phyloP scores from a whole-genome alignment of 2,113 vertebrate genomes.

The Australoheros scitulus region DNA sequence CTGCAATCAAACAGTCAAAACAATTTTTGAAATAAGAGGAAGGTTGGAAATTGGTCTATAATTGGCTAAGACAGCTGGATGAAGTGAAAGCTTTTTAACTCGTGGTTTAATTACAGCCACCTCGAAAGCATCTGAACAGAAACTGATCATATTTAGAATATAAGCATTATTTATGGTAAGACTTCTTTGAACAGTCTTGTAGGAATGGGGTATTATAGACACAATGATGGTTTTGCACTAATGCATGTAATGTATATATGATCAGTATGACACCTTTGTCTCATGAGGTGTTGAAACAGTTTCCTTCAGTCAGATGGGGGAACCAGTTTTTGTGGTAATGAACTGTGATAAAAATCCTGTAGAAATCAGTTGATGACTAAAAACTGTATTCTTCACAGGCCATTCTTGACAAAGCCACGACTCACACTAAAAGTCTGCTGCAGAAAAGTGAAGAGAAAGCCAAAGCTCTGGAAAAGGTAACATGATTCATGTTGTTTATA shows the following conservation, averaged over 20 bases:
- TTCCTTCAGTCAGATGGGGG: neutral
- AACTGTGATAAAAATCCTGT: neutral
- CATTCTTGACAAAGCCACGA: slow-evolving; percentile 89
- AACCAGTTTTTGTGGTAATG: neutral
- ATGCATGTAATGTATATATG: neutral
- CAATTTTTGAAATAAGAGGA: no score
- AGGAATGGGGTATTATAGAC: neutral
- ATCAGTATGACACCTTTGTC: neutral
- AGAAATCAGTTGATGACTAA: neutral
- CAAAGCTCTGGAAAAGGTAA: slow-evolving; percentile 90
- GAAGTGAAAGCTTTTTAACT: no score
- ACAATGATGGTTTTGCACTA: neutral
- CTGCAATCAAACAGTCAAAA: no score
- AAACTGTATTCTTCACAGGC: slow-evolving; percentile 72
- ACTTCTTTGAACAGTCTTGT: no score
- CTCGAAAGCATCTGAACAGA: no score
- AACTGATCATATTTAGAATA: no score
- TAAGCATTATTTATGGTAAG: no score
- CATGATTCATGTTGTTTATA: neutral
- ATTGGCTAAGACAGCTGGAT: no score
- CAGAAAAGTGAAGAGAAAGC: slow-evolving; percentile 88
- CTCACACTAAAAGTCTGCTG: slow-evolving; percentile 88
- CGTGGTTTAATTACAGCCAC: no score
- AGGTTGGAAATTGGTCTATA: no score
- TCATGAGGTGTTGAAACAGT: neutral